phyloP scores from a whole-genome alignment of 1,140 invertebrate species.

The Aphelinus atriplicis region DNA sequence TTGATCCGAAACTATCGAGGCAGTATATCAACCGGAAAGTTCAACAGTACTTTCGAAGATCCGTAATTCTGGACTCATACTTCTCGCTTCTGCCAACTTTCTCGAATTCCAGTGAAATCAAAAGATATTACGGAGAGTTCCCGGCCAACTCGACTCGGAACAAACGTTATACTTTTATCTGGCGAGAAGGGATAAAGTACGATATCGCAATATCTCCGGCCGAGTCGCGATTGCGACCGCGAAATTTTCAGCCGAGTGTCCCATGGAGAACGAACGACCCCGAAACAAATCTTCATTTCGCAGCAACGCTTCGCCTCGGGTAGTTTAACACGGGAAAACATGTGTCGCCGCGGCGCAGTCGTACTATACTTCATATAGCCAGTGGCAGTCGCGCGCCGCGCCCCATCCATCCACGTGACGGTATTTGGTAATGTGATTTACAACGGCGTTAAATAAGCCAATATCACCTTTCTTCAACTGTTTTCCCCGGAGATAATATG shows the following conservation, averaged over 20 bases:
- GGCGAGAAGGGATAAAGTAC: conserved; percentile 19
- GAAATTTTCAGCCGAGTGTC: conserved; percentile 40
- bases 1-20: no score
- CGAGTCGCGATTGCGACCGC: conserved; percentile 14
- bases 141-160: no score
- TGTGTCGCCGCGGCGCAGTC: conserved; percentile 62
- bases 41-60: no score
- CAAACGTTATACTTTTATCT: neutral
- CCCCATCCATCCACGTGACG: conserved; percentile 55
- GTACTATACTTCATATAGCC: conserved; percentile 65
- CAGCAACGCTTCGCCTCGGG: conserved; percentile 28
- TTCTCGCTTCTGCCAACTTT: no score
- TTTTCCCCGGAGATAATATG: neutral
- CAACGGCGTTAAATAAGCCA: conserved; percentile 61
- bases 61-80: no score
- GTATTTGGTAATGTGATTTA: conserved; percentile 65
- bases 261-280: conserved; percentile 45
- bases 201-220: conserved; percentile 21
- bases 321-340: conserved; percentile 57
- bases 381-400: conserved; percentile 42
- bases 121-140: no score
- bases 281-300: conserved; percentile 64
- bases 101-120: no score
- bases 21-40: no score
- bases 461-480: conserved; percentile 47